Evolutionary conservation across 2,888 invertebrate genomes (phyloP).

Genomic region (Hecatera dysodea): DNA sequence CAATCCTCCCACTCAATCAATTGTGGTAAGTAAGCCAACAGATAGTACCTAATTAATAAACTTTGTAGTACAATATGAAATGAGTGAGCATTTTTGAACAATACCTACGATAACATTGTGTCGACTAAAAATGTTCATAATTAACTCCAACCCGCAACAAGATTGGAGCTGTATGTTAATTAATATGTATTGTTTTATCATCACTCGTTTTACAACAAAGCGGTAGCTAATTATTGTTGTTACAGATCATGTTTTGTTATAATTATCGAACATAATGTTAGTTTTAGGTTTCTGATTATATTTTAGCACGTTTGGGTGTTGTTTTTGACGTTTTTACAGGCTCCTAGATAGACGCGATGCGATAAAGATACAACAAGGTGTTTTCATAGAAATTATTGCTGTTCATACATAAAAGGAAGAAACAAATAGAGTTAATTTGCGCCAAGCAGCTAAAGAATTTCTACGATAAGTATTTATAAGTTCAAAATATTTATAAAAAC

Average conservation of each 20-base stretch:
- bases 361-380: no score
- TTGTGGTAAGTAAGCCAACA: neutral
- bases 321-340: neutral
- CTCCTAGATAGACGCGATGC: no score
- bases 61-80: neutral
- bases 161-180: neutral
- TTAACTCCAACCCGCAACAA: neutral
- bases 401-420: no score
- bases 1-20: neutral
- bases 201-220: slow-evolving; percentile 1
- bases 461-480: no score
- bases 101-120: neutral
- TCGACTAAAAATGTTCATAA: slow-evolving; percentile 6
- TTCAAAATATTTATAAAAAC: no score
- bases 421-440: no score
- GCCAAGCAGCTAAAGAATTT: no score
- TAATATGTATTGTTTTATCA: slow-evolving; percentile 3
- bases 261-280: neutral
- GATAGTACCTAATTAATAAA: neutral
- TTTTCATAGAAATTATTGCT: no score
- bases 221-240: neutral
- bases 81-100: slow-evolving; percentile 6
- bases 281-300: neutral
- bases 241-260: neutral
- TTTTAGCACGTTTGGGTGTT: neutral